Evolutionary conservation across 2,113 vertebrate genomes (phyloP), one percentile per base, ranked within the genome.

Genomic region (Spea bombifrons): DNA sequence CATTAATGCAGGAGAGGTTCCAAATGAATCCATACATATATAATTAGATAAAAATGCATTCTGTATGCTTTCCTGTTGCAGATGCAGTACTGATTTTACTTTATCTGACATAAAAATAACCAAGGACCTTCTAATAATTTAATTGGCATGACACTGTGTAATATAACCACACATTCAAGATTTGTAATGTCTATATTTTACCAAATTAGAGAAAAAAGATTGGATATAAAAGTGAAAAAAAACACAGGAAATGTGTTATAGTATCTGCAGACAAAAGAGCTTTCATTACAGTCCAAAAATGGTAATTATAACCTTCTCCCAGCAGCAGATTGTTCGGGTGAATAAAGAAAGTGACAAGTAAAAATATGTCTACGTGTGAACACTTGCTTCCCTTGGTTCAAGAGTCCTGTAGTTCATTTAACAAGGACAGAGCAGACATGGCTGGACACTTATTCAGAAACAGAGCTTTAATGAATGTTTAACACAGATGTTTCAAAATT

Each of bases 321-420:
- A 67, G 70, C 63, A 81, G 72, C 57, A 73, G 82, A 63, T 48
- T 57, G 73, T 81, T 44, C 65, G 73, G 81, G 57, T 57, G 86
- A 84, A 86, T 76, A 86, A 85, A 84, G 78, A 50, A 85, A 86
- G 47, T 83, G 84, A 88, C 85, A 89, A 83, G 82, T 64, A 89
- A 90, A 88, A 86, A 78, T 83, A 85, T 1, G 10, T 84, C 88
- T 85, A 66, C 8, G 84, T 78, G 44, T 77, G 76, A 87, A 76
- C 73, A 83, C 69, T n/a, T 15, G 75, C 17, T 55, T 68, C n/a
- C 57, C 46, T 47, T 83, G 84, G 85, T 84, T 63, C 76, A 75
- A 75, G 71, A 65, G 12, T 12, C n/a, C 50, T 84, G 75, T 44
- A 81, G 9, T 75, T 83, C 3, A 82, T 86, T 87, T 89, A 83